phyloP scores from a whole-genome alignment of 2,113 vertebrate species.

The Andinoacara biseriatus region DNA sequence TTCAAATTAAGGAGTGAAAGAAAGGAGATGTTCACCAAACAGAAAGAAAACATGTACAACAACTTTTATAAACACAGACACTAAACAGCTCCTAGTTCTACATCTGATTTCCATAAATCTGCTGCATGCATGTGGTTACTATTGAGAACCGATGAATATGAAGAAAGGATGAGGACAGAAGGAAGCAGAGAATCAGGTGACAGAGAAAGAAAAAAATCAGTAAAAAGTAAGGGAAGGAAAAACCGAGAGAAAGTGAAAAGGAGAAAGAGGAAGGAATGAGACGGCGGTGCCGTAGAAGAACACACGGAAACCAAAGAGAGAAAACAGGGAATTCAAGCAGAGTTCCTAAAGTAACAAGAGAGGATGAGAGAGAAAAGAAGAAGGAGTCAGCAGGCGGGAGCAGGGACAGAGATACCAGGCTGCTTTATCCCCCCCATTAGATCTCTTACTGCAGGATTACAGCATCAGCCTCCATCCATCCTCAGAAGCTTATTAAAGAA shows the following conservation, averaged over 20 bases:
- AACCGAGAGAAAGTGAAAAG: too few relatives aligned
- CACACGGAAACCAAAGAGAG: background rate
- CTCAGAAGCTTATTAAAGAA: too few relatives aligned
- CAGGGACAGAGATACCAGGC: too few relatives aligned
- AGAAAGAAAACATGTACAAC: background rate
- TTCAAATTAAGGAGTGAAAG: background rate
- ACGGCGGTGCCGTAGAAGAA: background rate
- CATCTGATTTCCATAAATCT: slow-evolving; percentile 54
- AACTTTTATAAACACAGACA: slow-evolving; percentile 49
- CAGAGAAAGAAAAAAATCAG: background rate
- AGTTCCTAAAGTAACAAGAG: too few relatives aligned
- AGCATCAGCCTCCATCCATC: too few relatives aligned
- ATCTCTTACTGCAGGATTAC: too few relatives aligned
- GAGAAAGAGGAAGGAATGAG: background rate
- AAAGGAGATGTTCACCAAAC: background rate
- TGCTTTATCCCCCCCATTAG: too few relatives aligned
- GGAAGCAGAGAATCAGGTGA: background rate
- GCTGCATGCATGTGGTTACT: slow-evolving; percentile 43
- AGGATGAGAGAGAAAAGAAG: too few relatives aligned
- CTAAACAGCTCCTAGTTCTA: slow-evolving; percentile 23
- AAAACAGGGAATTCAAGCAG: too few relatives aligned
- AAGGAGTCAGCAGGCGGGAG: too few relatives aligned
- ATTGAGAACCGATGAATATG: background rate
- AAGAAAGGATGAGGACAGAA: background rate
- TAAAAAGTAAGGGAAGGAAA: background rate